These are phyloP conservation scores for Seira musarum DNA, from an alignment of 2,888 invertebrate genomes.

Conservation along the genomic window DNA sequence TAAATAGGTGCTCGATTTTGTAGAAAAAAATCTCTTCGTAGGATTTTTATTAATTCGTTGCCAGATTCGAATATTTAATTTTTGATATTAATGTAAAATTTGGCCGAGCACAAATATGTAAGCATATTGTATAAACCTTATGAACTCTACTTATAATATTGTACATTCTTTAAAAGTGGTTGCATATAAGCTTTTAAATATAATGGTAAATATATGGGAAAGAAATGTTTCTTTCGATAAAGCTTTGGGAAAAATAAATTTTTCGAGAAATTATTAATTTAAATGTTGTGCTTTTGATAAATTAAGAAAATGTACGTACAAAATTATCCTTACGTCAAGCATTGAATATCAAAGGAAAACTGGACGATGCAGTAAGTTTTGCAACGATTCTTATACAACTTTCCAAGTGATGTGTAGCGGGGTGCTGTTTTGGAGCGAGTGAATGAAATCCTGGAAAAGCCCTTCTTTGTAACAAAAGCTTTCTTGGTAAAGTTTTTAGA, in stretches of 20 bases:
- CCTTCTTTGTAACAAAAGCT: too few relatives aligned
- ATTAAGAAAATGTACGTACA: too few relatives aligned
- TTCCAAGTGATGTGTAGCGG: too few relatives aligned
- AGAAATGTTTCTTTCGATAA: slow-evolving; percentile 1
- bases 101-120: not conserved
- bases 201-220: not conserved
- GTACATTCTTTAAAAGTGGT: not conserved
- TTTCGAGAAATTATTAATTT: not conserved
- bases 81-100: not conserved
- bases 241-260: not conserved
- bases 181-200: slow-evolving; percentile 6
- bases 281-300: not conserved
- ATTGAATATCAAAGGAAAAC: too few relatives aligned
- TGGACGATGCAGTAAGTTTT: too few relatives aligned
- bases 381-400: too few relatives aligned
- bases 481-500: too few relatives aligned
- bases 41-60: not conserved
- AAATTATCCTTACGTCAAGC: too few relatives aligned
- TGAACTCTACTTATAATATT: not conserved
- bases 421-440: too few relatives aligned
- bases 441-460: too few relatives aligned
- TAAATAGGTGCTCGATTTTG: too few relatives aligned
- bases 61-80: not conserved
- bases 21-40: too few relatives aligned
- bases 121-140: not conserved